Evolutionary conservation across 2,888 invertebrate species (phyloP).

Genomic region (Latrodectus hesperus): DNA sequence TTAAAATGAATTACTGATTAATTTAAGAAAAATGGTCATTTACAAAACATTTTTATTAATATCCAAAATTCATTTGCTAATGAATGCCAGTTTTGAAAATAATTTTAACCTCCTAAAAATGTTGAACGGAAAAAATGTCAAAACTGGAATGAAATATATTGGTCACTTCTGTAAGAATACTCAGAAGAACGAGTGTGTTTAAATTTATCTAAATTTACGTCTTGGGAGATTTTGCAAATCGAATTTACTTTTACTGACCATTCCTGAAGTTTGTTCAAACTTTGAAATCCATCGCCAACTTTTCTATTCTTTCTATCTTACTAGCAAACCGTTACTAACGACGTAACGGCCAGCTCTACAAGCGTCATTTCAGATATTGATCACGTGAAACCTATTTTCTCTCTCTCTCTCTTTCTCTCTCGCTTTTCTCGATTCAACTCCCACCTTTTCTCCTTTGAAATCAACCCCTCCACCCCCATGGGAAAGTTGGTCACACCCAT

Average conservation of each 20-base stretch:
- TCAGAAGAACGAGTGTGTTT: neutral
- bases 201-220: neutral
- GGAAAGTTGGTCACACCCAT: conserved; percentile 31
- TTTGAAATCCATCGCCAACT: conserved; percentile 28
- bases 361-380: conserved; percentile 49
- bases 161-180: neutral
- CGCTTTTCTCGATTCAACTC: neutral
- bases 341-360: neutral
- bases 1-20: no score
- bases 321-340: conserved; percentile 44
- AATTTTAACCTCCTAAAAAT: no score
- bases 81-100: no score
- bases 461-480: conserved; percentile 17
- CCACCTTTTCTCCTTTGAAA: neutral
- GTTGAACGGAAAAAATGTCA: no score
- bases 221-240: neutral
- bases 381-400: conserved; percentile 43
- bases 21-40: no score
- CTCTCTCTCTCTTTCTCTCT: neutral
- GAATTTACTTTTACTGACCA: conserved; percentile 1
- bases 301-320: conserved; percentile 4
- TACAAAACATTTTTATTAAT: no score
- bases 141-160: conserved; percentile 17
- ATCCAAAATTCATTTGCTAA: no score
- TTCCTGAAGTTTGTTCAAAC: conserved; percentile 26